Evolutionary conservation across 2,113 vertebrate genomes (phyloP), one percentile per base, ranked within the genome.

Genomic region (Nothocercus julius): DNA sequence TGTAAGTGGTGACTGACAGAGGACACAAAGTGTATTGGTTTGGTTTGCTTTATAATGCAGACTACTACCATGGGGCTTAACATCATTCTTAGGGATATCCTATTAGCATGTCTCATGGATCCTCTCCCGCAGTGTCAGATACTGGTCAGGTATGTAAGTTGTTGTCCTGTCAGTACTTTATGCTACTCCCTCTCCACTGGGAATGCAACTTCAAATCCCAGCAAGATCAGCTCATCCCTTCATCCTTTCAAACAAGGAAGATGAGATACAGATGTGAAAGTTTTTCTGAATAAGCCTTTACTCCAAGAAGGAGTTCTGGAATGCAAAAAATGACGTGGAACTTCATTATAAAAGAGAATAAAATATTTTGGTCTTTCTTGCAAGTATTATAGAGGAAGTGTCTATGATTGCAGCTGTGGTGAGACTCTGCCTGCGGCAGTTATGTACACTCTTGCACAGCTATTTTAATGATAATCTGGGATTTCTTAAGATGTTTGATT

Each of bases 61-160:
- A 30, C 30, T 69, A 53, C 51, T 66, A 36, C 19, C 70, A 66
- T 7, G 24, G 59, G 8, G 24, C n/a, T 42, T 53, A 36, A 11
- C 36, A 28, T 44, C 72, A 38, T 36, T 76, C 72, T 49, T 4
- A 75, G 24, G 20, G 68, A 21, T 63, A 68, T 68, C 85, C 49
- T 75, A 61, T 10, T 18, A 30, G 6, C 32, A 17, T 2, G 5
- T 70, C 30, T 14, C 19, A 18, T 32, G 30, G 51, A 63, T 67
- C 36, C 72, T 74, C 77, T 56, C 28, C 69, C 51, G 38, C n/a
- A 42, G 72, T 24, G 7, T 54, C 27, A 85, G 45, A 11, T 74
- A 20, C 3, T 58, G 80, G 20, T 1, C 1, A 36, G 13, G 34
- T 70, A 13, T 0, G 0, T 77, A n/a, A 53, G 30, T 30, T 66